These are phyloP conservation scores for Aradus depressus DNA, from an alignment of 2,888 invertebrate species.

Conservation along the genomic window DNA sequence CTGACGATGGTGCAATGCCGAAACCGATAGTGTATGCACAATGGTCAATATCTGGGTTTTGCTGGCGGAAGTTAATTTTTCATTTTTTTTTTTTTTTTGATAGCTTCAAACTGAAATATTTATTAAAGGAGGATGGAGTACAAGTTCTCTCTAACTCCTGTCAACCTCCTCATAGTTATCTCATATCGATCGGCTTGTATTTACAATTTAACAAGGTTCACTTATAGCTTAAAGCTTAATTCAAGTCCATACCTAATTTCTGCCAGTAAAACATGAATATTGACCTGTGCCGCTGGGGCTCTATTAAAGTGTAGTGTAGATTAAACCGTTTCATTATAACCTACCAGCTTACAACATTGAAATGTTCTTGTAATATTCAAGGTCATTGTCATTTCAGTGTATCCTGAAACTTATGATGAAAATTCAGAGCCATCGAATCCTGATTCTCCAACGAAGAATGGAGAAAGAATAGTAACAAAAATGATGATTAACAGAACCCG, in stretches of 20 bases:
- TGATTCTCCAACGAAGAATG: conserved; percentile 33
- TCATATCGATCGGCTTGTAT: too few species aligned
- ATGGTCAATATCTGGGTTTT: neutral
- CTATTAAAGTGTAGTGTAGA: too few species aligned
- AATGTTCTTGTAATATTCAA: conserved; percentile 28
- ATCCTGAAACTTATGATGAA: conserved; percentile 35
- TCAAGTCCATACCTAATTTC: too few species aligned
- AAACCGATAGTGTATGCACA: conserved; percentile 10
- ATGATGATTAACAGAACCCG: conserved; percentile 63
- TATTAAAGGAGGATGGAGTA: neutral
- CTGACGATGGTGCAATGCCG: conserved; percentile 11
- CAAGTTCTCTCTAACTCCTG: neutral
- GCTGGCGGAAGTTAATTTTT: neutral
- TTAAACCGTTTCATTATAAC: too few species aligned
- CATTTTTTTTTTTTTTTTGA: neutral
- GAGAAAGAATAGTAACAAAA: conserved; percentile 43
- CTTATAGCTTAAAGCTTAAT: too few species aligned
- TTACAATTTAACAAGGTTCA: too few species aligned
- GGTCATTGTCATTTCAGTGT: neutral
- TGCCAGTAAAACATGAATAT: neutral
- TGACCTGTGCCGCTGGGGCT: neutral
- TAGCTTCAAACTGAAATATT: neutral
- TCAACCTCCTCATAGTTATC: too few species aligned
- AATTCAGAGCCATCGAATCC: conserved; percentile 18
- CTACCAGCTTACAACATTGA: conserved; percentile 18